Evolutionary conservation across 2,888 invertebrate species (phyloP), one percentile per base, ranked within the genome.

Genomic region (Cristatella mucedo): DNA sequence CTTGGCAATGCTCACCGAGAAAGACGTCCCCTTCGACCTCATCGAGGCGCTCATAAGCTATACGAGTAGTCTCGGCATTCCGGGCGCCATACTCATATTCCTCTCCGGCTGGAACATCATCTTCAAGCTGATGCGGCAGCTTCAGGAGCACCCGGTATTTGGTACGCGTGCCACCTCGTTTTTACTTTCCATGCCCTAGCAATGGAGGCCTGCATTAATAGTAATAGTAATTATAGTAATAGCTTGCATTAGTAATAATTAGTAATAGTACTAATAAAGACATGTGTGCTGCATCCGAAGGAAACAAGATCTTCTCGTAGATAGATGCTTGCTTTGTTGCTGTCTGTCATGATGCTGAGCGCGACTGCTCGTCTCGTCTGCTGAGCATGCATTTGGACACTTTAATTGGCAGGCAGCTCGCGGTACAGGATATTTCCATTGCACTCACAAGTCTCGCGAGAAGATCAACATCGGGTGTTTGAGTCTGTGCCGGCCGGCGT

Each of bases 31-130:
- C 52, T 89, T 91, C 62, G 91, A 93, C 60, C 70, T 95, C 5
- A 79, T 95, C 45, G 89, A 89, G 70, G 70, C 80, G 0, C 64
- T 95, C 0, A 52, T 74, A 22, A 55, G 55, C 29, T 69, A 74
- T 54, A 71, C 74, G 45, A 58, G 63, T 44, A 47, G 49, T 1
- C 52, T 70, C 48, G 68, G 54, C 21, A 53, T 76, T 21, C 77
- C 78, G 0, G 95, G 95, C 0, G 86, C 95, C 0, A 77, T 95
- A 1, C 70, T 95, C 1, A 72, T 95, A 2, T 97, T 95, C 63
- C 70, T 95, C 1, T 91, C 95, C 0, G 95, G 95, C 0, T 95
- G 95, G 95, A 91, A 87, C 69, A 70, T 89, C 11, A 97, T 97
- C 54, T 87, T 87, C 66, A 80, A 83, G 0, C 70, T 93, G 38